Conservation (phyloP, 2,888 invertebrate genomes). For the Nephrocerus scutellatus region DNA sequence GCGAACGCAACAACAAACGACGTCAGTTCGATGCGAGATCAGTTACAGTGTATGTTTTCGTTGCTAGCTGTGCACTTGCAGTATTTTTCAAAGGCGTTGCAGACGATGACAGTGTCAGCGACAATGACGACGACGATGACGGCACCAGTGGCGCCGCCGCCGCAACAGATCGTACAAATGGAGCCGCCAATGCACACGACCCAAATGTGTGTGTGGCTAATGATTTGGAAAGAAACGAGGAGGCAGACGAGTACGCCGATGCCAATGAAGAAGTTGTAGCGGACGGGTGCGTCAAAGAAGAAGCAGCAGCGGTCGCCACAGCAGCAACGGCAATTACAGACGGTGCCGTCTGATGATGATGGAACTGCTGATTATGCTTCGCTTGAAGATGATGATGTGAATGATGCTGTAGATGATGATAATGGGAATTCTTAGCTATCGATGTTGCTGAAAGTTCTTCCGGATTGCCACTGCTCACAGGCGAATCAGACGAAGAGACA, state of each 20-base stretch:
- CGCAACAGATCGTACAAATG: constrained; percentile 25
- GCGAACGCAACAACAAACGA: constrained; percentile 18
- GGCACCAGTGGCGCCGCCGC: constrained; percentile 3
- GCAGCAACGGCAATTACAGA: no score
- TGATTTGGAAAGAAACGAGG: constrained; percentile 31
- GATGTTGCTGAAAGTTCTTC: no score
- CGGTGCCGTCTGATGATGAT: no score
- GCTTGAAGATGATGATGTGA: no score
- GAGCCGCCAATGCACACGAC: constrained; percentile 40
- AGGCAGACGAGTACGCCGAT: constrained; percentile 32
- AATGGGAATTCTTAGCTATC: no score
- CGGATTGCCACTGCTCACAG: no score
- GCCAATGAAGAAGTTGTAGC: constrained; percentile 30
- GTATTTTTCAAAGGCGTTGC: constrained; percentile 20
- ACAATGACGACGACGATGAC: constrained; percentile 7
- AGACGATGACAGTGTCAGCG: constrained; percentile 11
- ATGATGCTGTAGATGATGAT: no score
- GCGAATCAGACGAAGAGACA: no score
- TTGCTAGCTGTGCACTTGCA: constrained; percentile 15
- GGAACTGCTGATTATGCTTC: no score
- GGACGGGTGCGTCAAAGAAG: no score
- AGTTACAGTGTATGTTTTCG: constrained; percentile 13
- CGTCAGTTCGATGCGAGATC: constrained; percentile 13
- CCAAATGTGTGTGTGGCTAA: constrained; percentile 41
- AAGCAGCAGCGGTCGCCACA: no score